Evolutionary conservation across 2,888 invertebrate species (phyloP), one percentile per base, ranked within the genome.

Genomic region (Temnothorax ravouxi): DNA sequence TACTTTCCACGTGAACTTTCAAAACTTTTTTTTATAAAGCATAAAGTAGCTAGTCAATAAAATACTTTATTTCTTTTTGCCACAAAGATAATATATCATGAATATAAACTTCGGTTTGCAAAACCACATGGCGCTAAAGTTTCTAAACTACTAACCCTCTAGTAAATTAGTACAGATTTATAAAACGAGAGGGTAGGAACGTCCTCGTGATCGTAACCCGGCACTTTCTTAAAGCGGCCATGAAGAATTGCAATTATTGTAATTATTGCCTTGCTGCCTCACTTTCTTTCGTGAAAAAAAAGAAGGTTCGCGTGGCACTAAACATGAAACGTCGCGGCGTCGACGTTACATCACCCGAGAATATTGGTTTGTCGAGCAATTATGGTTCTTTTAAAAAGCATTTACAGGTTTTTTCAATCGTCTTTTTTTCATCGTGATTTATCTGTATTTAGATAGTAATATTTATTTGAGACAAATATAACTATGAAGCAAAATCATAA

Each of bases 161-260:
- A 72, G 5, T 72, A 74, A 44, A 59, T 18, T 61, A 74, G 6
- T 13, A 74, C 13, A 29, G 15, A 18, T 74, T 59, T 64, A 52
- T 64, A 56, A 69, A 56, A 69, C 15, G 2, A 34, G 18, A 47
- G 11, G 15, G 5, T 21, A 13, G 29, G 29, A 64, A 15, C 15
- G 62, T 75, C 52, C 25, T 52, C 61, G 50, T 9, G 59, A 64
- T 44, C 3, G 38, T 34, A 44, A 76, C 38, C 15, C 25, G 56
- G 18, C 13, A 52, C 25, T 80, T 77, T 86, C 67, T 62, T 54
- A 47, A 67, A 61, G 38, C 25, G 59, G 59, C 59, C 79, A 21
- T 79, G 85, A 83, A 21, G 66, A 54, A 52, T 29, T 50, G 64
- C 47, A 83, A 83, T 83, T 85, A 83, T 85, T 76, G 71, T 85